Base-by-base conservation (phyloP, 2,113 vertebrate genomes). In the Polypterus senegalus region DNA sequence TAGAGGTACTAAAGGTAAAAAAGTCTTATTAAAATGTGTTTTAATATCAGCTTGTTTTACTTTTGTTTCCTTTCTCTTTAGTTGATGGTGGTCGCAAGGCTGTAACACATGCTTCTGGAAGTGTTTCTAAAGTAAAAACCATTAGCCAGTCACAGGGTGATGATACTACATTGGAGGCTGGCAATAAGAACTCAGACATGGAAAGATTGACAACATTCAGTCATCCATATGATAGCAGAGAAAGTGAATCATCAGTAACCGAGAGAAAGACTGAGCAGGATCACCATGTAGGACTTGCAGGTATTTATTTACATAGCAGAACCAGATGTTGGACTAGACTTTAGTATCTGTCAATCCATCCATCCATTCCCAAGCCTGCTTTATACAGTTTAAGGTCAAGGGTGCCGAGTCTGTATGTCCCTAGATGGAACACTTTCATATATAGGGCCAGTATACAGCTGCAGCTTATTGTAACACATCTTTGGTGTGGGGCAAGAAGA, bases 11-110 rank as follows among this genome's bases (percentile, higher is more conserved):
- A 27, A 27, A 27, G 27, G 27, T 27, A 27, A 27, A 27, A 27
- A 27, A 27, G 27, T 27, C 27, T 27, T 27, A 27, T 27, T 27
- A 27, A 27, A 27, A 27, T 27, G 27, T 27, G 27, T 27, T 27
- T 27, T 27, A 27, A 27, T 27, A 27, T 27, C 27, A 27, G 27
- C 27, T 27, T 27, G 27, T 27, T 27, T 27, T 57, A 4, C 45
- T 54, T 46, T 45, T 57, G 47, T 7, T 48, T 66, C 27, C 60
- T 51, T 63, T 54, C 47, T 11, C 58, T 70, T 7, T 65, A 98
- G 96, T 94, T 58, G 82, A 88, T 63, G 67, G 80, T 1, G 82
- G 79, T 61, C 82, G 76, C 49, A 93, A 92, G 76, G 66, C 72
- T 0, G 85, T 86, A 64, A 85, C 76, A 11, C 87, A 91, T 8